These are phyloP conservation scores for Clarias fuscus DNA, from an alignment of 2,797 vertebrate genomes.

Conservation along the genomic window DNA sequence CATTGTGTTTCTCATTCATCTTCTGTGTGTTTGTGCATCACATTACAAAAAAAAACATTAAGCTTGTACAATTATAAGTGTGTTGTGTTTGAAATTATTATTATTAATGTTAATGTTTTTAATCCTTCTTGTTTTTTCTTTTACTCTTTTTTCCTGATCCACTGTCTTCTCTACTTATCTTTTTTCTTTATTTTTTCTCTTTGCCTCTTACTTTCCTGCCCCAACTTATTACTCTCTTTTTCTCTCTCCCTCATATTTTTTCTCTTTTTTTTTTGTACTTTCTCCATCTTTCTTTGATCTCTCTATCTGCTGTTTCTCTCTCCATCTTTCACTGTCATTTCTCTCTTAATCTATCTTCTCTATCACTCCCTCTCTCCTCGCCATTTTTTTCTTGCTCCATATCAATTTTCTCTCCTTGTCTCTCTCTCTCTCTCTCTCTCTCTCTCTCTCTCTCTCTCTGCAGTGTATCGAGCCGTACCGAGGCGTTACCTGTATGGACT, in stretches of 20 bases:
- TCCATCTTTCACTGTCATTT: not conserved
- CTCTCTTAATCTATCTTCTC: not conserved
- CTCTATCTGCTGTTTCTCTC: not conserved
- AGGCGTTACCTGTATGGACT: constrained; percentile 95
- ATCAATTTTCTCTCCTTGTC: not conserved
- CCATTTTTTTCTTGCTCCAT: not conserved
- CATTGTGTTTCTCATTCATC: not conserved
- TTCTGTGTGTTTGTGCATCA: not conserved
- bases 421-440: constrained; percentile 10
- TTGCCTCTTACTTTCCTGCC: not conserved
- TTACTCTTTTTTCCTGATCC: not conserved
- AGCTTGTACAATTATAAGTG: not conserved
- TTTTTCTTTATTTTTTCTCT: not conserved
- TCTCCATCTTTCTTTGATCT: not conserved
- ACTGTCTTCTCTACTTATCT: not conserved
- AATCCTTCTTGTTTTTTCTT: not conserved
- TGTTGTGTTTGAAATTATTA: not conserved
- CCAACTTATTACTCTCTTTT: not conserved
- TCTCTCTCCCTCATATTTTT: not conserved
- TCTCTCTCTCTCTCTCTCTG: constrained; percentile 37
- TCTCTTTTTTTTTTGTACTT: no score
- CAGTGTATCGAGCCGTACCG: constrained; percentile 86
- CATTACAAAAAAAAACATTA: not conserved
- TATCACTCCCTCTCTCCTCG: not conserved
- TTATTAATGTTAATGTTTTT: not conserved